Evolutionary conservation across 2,888 invertebrate species (phyloP).

Genomic region (Conops quadrifasciatus): DNA sequence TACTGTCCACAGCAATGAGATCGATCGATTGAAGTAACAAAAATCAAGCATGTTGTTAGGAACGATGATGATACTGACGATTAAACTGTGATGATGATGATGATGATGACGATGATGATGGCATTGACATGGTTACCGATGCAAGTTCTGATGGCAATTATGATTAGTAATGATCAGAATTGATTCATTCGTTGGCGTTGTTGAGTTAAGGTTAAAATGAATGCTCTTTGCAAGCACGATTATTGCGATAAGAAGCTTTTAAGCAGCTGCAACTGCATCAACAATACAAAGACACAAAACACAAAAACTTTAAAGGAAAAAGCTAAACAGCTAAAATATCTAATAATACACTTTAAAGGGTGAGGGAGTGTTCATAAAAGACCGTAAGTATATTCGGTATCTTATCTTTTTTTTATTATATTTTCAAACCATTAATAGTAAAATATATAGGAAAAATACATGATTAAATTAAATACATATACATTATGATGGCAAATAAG

Average conservation of each 20-base stretch:
- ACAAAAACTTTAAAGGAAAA: too few relatives aligned
- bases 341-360: too few relatives aligned
- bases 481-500: neutral
- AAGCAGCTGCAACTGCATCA: conserved; percentile 39
- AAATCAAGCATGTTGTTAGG: conserved; percentile 37
- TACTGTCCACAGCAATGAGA: neutral
- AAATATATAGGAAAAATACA: conserved; percentile 8
- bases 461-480: conserved; percentile 11
- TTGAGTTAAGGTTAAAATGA: neutral
- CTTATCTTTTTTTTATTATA: neutral
- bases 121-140: neutral
- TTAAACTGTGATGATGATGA: neutral
- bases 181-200: conserved; percentile 21
- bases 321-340: too few relatives aligned
- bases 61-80: conserved; percentile 31
- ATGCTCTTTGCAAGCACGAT: neutral
- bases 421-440: neutral
- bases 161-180: conserved; percentile 25
- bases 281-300: conserved; percentile 37
- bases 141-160: conserved; percentile 21
- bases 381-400: neutral
- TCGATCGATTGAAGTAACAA: conserved; percentile 34
- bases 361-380: too few relatives aligned
- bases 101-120: conserved; percentile 6
- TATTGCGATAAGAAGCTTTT: conserved; percentile 30